Base-by-base conservation (phyloP, 2,797 vertebrate species). In the Halcyon badia region DNA sequence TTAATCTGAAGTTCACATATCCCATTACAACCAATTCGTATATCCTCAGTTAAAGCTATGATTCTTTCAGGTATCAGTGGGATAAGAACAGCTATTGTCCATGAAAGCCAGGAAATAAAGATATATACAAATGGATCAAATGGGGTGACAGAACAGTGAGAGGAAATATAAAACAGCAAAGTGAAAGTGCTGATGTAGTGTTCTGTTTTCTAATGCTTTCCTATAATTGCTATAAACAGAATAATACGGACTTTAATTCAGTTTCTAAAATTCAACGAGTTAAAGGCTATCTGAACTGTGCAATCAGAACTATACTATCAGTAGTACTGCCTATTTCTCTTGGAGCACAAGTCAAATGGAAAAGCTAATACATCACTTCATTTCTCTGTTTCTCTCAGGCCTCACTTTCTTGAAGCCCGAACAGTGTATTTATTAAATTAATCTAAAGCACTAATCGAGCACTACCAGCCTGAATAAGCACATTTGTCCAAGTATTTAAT, bases 401-500 rank as follows among this genome's bases (percentile, higher is more conserved):
- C 33, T 52, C 13, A n/a, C 12, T 37, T 90, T 81, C 20, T 79
- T 85, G 19, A 16, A 90, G 49, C 22, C 61, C 42, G 64, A n/a
- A 6, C 30, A 56, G 14, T 75, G 17, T 17, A 44, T 41, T 77
- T 77, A 89, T 87, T 6, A 83, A 85, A 71, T 11, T 5, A 12
- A 42, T 12, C 26, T 77, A 35, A 66, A 85, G 25, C n/a, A n/a
- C 85, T 71, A 66, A 91, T 94, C 31, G n/a, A 82, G 51, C 31
- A 48, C 42, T 72, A 52, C 44, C 28, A 52, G 60, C n/a, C 48
- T 75, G 83, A 88, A 75, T 30, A 86, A 86, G 30, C 42, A 24
- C 41, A 25, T n/a, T 94, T 90, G 41, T 66, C 56, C 72, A 35
- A 77, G 57, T 78, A 77, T 78, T 96, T 94, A 83, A 58, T 76